Evolutionary conservation across 2,888 invertebrate species (phyloP).

Genomic region (Dromius quadrimaculatus): DNA sequence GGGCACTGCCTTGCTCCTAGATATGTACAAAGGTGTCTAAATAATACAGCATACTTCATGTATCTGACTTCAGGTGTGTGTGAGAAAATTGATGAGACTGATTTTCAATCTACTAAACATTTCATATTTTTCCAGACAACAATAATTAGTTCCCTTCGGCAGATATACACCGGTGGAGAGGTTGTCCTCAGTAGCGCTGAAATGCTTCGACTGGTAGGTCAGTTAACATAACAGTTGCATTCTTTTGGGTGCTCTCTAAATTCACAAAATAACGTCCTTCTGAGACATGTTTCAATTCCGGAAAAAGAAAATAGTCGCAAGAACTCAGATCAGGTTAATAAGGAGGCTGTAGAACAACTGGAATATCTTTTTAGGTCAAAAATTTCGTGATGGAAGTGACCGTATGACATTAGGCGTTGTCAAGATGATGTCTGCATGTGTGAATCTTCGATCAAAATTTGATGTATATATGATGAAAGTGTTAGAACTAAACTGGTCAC

Average conservation of each 20-base stretch:
- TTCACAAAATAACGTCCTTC: background rate
- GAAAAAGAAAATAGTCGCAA: slow-evolving; percentile 4
- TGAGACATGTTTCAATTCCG: background rate
- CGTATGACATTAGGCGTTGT: too few relatives aligned
- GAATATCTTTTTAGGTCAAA: too few relatives aligned
- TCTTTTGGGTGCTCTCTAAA: background rate
- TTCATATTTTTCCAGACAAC: slow-evolving; percentile 2
- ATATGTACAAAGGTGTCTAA: too few relatives aligned
- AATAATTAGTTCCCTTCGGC: slow-evolving; percentile 3
- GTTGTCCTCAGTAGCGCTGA: slow-evolving; percentile 10
- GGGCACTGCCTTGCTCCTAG: too few relatives aligned
- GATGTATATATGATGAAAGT: too few relatives aligned
- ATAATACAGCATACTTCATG: too few relatives aligned
- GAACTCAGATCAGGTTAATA: too few relatives aligned
- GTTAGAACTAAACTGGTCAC: too few relatives aligned
- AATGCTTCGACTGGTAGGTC: background rate
- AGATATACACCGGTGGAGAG: background rate
- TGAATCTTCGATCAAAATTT: background rate
- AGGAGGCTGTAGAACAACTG: too few relatives aligned
- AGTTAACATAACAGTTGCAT: background rate
- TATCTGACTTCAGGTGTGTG: too few relatives aligned
- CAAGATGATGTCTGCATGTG: background rate
- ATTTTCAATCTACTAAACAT: background rate
- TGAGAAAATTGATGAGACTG: too few relatives aligned
- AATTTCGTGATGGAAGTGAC: too few relatives aligned